Percentiles rank a stretch among this genome's conserved stretches.
Evolutionary conservation across 2,888 invertebrate genomes (phyloP).

Genomic region (Alsophila aescularia): DNA sequence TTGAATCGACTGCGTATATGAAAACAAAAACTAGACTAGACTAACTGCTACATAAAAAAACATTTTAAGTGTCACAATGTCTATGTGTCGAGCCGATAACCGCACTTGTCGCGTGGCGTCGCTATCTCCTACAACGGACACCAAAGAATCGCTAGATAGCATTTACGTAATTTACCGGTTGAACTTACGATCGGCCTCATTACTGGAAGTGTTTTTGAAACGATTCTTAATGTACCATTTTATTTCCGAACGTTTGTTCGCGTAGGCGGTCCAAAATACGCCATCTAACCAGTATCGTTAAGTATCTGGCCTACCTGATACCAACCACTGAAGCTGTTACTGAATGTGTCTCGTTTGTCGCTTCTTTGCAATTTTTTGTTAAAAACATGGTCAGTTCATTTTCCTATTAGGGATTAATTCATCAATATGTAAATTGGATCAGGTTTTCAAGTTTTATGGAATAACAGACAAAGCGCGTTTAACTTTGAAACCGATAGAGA

Average conservation of each 20-base stretch:
- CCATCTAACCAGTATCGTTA: conserved; percentile 20
- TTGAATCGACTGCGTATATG: no score
- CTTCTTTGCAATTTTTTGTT: no score
- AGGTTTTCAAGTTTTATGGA: no score
- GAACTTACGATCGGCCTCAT: conserved; percentile 71
- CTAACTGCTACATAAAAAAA: no score
- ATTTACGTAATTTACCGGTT: conserved; percentile 68
- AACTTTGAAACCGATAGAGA: no score
- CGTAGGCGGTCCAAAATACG: conserved; percentile 26
- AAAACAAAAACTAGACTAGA: no score
- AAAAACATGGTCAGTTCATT: no score
- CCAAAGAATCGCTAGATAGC: conserved; percentile 53
- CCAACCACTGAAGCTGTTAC: neutral
- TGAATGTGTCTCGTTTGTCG: neutral
- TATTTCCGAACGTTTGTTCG: conserved; percentile 48
- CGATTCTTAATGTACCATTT: conserved; percentile 64
- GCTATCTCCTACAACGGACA: conserved; percentile 30
- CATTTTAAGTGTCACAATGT: no score
- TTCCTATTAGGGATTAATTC: no score
- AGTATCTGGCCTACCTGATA: neutral
- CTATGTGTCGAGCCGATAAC: neutral
- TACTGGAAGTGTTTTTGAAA: conserved; percentile 71
- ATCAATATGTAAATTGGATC: no score
- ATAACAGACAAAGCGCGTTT: no score
- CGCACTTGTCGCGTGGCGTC: no score